Base-by-base conservation (phyloP, 2,888 invertebrate genomes). In the Anthoptus insignis region DNA sequence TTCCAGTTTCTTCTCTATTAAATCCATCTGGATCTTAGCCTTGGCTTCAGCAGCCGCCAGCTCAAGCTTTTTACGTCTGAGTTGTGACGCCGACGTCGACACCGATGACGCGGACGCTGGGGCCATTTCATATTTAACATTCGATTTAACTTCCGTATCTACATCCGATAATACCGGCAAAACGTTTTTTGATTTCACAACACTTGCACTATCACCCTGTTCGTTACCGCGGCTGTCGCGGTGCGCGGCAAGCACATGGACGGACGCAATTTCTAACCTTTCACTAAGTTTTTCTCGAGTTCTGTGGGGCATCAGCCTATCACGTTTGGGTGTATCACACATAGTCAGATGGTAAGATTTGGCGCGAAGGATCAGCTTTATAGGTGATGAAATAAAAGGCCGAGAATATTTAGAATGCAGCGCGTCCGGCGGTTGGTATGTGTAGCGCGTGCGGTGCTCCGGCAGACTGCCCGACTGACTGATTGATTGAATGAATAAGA, bases 41-140 rank as follows among this genome's bases (percentile, higher is more conserved):
- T 59, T 59, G 16, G 59, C 59, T 50, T 59, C 37, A 16, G 59
- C 59, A 22, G 59, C 59, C 24, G 21, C 49, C 24, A 59, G 24
- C 37, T 59, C 47, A 37, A 59, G 59, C 34, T 59, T 37, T 16
- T 59, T 59, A 14, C 59, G 49, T 16, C 27, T 59, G 34, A 50
- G 49, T 14, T 24, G 47, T 13, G 59, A 59, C 9, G 59, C 32
- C 22, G 59, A 11, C 29, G 58, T 47, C 29, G 58, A 56, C 39
- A 14, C 27, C 3, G 32, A 32, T 11, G 32, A 4, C 11, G 32
- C 9, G 9, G 32, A 32, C 11, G 32, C 32, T 27, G 27, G 7
- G 9, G 32, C 32, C 32, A 11, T 3, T 11, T 32, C 32, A 32
- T 32, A 9, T 32, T 32, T 32, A 6, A 32, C 32, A 2, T 32